Evolutionary conservation across 92 coral and sea anemone species (phyloP), one percentile per base, ranked within the genome.

Genomic region (Zoanthus sansibaricus): DNA sequence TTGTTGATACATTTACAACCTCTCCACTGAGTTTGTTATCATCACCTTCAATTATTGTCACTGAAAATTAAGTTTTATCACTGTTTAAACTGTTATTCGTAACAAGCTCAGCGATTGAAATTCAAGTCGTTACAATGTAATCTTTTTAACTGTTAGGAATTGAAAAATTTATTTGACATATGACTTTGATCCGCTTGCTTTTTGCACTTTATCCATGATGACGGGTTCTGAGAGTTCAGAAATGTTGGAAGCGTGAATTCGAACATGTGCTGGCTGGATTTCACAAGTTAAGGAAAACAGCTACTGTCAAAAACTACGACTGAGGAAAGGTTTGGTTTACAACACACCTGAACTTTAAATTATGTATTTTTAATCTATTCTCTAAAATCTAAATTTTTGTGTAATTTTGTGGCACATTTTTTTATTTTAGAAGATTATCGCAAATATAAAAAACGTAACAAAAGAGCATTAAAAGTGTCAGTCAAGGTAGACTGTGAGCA

Each of bases 181-280:
- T 42, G 97, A 95, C 91, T 95, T 96, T 12, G 99, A 96, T n/a
- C 99, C 99, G 68, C 99, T 96, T 55, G 98, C 96, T 56, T 83
- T 92, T 82, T 96, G 92, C 17, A 96, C 99, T 76, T 96, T 96
- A 88, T 91, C 93, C 96, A 90, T 95, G 56, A 96, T 89, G 68
- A 42, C 86, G 14, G 87, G 77, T 71, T 92, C 95, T 9, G 93
- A 82, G 6, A 96, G 67, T 7, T 96, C 99, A 3, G 75, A 90
- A 30, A 30, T 58, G 32, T 54, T 76, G 45, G 91, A 95, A n/a
- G 96, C 98, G 77, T 72, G 95, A 44, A 96, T 85, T 3, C 83
- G 69, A 54, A 92, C 97, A 79, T 96, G 99, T 17, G 95, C 95
- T 11, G 99, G 98, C 99, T 96, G 71, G 48, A n/a, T 42, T 6